These are phyloP conservation scores for Drosophila nigrodunni DNA, from an alignment of 1,140 invertebrate species.

Conservation along the genomic window DNA sequence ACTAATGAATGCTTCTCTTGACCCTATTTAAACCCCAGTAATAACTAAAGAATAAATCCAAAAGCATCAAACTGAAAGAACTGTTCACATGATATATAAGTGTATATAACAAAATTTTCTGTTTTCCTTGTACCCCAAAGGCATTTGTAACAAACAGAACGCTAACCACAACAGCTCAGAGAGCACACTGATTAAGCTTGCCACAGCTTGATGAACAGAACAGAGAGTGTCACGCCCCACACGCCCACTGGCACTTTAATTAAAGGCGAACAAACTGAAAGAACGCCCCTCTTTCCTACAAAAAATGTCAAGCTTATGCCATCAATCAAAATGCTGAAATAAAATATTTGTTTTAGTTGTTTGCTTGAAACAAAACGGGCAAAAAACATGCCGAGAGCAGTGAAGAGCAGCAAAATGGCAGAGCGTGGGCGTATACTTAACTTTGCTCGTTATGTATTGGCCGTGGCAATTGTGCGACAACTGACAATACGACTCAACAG, in stretches of 20 bases:
- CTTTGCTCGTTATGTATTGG: constrained; percentile 64
- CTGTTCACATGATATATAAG: constrained; percentile 3
- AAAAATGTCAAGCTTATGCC: constrained; percentile 73
- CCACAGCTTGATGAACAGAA: constrained; percentile 50
- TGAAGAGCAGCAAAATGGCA: not conserved
- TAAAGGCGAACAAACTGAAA: constrained; percentile 66
- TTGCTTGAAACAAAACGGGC: constrained; percentile 36
- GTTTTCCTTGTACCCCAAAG: constrained; percentile 25
- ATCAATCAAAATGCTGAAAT: constrained; percentile 81
- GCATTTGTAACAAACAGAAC: constrained; percentile 7
- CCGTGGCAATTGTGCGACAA: constrained; percentile 53
- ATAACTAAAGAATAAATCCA: constrained; percentile 44
- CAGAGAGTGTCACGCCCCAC: constrained; percentile 41
- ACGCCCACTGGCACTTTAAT: constrained; percentile 64
- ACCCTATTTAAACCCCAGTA: constrained; percentile 44
- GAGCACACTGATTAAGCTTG: constrained; percentile 53
- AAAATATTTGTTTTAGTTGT: constrained; percentile 77
- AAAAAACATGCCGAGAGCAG: constrained; percentile 32
- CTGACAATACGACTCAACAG: constrained; percentile 45
- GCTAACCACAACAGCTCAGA: constrained; percentile 31
- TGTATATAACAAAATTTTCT: constrained; percentile 18
- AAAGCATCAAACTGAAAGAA: constrained; percentile 12
- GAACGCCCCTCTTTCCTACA: constrained; percentile 19
- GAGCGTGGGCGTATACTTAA: constrained; percentile 30
- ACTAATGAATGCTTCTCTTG: constrained; percentile 72